phyloP scores from a whole-genome alignment of 2,888 invertebrate species.

The Drosophila nr. perissopoda region DNA sequence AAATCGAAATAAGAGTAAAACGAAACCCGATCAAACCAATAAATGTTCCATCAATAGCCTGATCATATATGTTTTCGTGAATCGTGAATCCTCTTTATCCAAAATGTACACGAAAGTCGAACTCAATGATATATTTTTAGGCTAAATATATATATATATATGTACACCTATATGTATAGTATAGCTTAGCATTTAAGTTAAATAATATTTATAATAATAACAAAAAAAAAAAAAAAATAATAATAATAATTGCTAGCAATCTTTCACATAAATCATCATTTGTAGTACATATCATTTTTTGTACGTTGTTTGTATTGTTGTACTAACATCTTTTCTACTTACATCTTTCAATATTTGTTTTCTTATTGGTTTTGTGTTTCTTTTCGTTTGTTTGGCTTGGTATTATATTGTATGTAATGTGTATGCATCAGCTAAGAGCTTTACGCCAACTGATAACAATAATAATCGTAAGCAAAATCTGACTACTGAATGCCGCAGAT shows the following conservation, averaged over 20 bases:
- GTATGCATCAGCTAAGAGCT: conserved; percentile 33
- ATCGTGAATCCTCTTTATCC: neutral
- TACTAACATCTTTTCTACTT: conserved; percentile 17
- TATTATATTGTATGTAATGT: conserved; percentile 28
- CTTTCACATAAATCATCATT: conserved; percentile 27
- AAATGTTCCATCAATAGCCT: conserved; percentile 8
- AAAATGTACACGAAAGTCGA: conserved; percentile 20
- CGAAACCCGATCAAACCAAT: conserved; percentile 4
- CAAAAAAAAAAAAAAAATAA: neutral
- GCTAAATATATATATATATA: conserved; percentile 34
- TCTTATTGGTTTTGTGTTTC: neutral
- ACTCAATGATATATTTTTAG: conserved; percentile 15
- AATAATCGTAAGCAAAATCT: conserved; percentile 10
- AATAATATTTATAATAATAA: conserved; percentile 26
- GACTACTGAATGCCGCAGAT: conserved; percentile 13
- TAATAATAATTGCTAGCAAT: conserved; percentile 30
- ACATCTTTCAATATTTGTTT: conserved; percentile 5
- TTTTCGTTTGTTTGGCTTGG: conserved; percentile 4
- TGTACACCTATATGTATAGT: conserved; percentile 28
- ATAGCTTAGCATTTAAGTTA: conserved; percentile 44
- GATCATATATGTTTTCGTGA: neutral
- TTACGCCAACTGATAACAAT: neutral
- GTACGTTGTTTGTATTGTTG: conserved; percentile 41
- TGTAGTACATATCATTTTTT: conserved; percentile 31
- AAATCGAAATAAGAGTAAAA: conserved; percentile 15